These are phyloP conservation scores for Microctonus aethiopoides DNA, from an alignment of 2,888 invertebrate species.

Conservation along the genomic window DNA sequence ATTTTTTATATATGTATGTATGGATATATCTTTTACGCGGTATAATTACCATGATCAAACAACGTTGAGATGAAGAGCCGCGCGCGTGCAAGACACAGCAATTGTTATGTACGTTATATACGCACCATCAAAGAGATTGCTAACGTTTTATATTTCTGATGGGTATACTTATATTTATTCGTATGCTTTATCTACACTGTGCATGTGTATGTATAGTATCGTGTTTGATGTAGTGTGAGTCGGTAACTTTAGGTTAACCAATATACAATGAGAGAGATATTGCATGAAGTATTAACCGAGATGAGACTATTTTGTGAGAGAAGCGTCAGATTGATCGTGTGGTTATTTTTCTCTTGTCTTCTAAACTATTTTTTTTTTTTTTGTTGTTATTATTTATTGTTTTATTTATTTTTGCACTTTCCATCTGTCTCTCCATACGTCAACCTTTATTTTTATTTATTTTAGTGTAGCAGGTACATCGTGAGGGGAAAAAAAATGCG, in stretches of 20 bases:
- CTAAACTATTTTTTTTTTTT: not conserved
- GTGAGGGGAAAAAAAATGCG: not conserved
- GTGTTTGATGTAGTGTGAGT: slow-evolving; percentile 1
- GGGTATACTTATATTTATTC: too few species aligned
- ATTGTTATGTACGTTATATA: not conserved
- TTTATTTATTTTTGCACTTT: not conserved
- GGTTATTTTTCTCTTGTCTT: not conserved
- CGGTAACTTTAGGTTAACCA: not conserved
- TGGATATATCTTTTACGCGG: slow-evolving; percentile 42
- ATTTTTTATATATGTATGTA: too few species aligned
- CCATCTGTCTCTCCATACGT: not conserved
- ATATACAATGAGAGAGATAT: not conserved
- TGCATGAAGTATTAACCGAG: not conserved
- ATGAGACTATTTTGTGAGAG: not conserved
- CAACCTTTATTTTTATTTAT: not conserved
- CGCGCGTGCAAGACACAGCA: slow-evolving; percentile 26
- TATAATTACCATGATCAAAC: slow-evolving; percentile 62
- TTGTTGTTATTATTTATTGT: not conserved
- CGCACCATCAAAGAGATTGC: not conserved
- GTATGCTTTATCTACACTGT: too few species aligned
- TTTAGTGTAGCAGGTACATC: not conserved
- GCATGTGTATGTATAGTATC: not conserved
- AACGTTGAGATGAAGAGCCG: slow-evolving; percentile 50
- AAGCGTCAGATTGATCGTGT: not conserved
- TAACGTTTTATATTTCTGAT: too few species aligned